These are phyloP conservation scores for Drosophila affinis DNA, from an alignment of 2,888 invertebrate genomes.

Conservation along the genomic window DNA sequence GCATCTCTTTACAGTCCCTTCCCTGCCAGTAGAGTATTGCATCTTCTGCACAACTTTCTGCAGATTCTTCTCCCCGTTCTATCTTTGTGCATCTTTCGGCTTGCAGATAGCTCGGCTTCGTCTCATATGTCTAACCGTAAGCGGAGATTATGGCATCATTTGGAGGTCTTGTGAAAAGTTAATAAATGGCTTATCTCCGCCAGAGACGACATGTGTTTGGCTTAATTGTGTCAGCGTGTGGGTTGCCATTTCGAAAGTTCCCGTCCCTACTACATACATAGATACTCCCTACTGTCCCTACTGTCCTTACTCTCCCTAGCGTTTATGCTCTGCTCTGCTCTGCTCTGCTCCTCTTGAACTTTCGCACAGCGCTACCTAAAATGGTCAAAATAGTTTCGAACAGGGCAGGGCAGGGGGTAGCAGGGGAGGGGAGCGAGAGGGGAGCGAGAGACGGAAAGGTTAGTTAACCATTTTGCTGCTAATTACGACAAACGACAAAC, in stretches of 20 bases:
- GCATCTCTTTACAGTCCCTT: neutral
- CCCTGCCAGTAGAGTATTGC: conserved; percentile 15
- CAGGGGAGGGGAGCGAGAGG: neutral
- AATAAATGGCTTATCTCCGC: conserved; percentile 79
- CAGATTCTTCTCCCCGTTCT: conserved; percentile 28
- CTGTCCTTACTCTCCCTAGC: neutral
- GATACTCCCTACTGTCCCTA: neutral
- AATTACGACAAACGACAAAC: conserved; percentile 79
- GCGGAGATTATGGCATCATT: conserved; percentile 81
- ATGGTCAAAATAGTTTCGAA: conserved; percentile 69
- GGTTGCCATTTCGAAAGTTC: conserved; percentile 70
- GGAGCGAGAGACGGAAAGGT: conserved; percentile 2
- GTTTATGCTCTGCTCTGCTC: neutral
- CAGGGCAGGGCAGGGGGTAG: conserved; percentile 30
- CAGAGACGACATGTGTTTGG: conserved; percentile 76
- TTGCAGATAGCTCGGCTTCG: conserved; percentile 46
- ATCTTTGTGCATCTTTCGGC: conserved; percentile 40
- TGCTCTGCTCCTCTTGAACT: conserved; percentile 55
- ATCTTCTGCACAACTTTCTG: neutral
- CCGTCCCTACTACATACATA: conserved; percentile 8
- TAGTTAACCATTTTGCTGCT: conserved; percentile 60
- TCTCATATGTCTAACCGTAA: conserved; percentile 78
- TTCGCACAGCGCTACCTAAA: conserved; percentile 70
- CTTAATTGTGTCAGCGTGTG: conserved; percentile 81
- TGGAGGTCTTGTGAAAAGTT: conserved; percentile 77